Base-by-base conservation (phyloP, 1,140 invertebrate genomes). In the Mactra quadrangularis region DNA sequence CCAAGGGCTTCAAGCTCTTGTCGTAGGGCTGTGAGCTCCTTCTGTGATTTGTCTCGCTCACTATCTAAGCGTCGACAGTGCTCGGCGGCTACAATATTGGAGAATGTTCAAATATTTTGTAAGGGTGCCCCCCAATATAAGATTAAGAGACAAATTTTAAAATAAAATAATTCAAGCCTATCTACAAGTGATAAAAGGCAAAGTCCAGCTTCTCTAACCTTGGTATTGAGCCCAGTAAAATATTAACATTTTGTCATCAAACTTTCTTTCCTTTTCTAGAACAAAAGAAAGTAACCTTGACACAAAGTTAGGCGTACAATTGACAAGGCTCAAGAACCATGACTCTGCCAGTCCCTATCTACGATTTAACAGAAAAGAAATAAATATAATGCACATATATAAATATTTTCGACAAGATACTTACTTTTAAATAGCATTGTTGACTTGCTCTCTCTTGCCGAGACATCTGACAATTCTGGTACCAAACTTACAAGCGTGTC, bases 401-500 rank as follows among this genome's bases (percentile, higher is more conserved):
- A 25, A 45, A 11, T 13, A 47, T 25, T 19, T 15, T 25, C 45
- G 13, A 29, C 11, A 53, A 45, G 35, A 77, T 81, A 85, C 86
- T 81, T 91, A 84, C 97, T 97, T 93, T 99, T 98, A 89, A 98
- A 97, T 50, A 99, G 93, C 96, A 98, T 97, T 0, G 97, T 97
- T 22, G 98, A 97, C 94, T 99, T 99, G 93, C 91, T 93, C 93
- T 97, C 96, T 94, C 98, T 98, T 2, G 96, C 95, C 89, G 96
- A 97, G 93, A 97, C 97, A 87, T 97, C 95, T 93, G 95, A 96
- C 27, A 98, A 94, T 82, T 92, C 89, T 11, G 98, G 98, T 91
- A 99, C 97, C 41, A 99, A 94, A 79, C 95, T 96, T 92, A 98
- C 96, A 78, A 99, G 94, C 91, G 96, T 96, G 92, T 99, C 97